Evolutionary conservation across 2,113 vertebrate genomes (phyloP).

Genomic region (Phocoena sinus): DNA sequence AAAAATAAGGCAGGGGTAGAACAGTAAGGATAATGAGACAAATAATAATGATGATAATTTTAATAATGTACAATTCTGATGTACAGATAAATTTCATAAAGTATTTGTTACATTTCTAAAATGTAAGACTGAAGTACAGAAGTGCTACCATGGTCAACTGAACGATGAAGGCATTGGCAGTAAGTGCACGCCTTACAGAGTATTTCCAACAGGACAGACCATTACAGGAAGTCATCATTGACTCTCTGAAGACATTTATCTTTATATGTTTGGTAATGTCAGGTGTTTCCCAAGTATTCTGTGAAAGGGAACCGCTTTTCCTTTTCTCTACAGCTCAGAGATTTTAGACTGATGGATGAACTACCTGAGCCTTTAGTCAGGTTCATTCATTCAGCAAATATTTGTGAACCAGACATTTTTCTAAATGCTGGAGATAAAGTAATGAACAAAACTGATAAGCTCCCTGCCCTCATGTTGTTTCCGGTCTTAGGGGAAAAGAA

Average conservation of each 20-base stretch:
- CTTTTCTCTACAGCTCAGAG: not conserved
- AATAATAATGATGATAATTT: not conserved
- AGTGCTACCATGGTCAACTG: not conserved
- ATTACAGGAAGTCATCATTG: not conserved
- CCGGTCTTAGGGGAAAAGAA: not conserved
- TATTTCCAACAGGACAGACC: not conserved
- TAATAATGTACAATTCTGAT: not conserved
- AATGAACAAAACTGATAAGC: not conserved
- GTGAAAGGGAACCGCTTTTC: not conserved
- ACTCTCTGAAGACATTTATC: not conserved
- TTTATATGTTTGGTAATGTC: not conserved
- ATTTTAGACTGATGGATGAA: not conserved
- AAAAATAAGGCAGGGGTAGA: not conserved
- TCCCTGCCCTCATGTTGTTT: not conserved
- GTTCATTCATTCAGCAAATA: not conserved
- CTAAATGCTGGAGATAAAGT: not conserved
- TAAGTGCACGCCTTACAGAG: not conserved
- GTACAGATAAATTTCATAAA: not conserved
- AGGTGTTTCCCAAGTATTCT: not conserved
- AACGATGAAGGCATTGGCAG: rapidly evolving
- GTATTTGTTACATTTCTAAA: not conserved
- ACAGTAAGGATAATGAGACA: not conserved
- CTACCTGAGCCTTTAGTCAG: not conserved
- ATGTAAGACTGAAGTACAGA: not conserved
- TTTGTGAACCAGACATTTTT: not conserved